phyloP scores from a whole-genome alignment of 2,113 vertebrate genomes.

The Corydoras maculifer region DNA sequence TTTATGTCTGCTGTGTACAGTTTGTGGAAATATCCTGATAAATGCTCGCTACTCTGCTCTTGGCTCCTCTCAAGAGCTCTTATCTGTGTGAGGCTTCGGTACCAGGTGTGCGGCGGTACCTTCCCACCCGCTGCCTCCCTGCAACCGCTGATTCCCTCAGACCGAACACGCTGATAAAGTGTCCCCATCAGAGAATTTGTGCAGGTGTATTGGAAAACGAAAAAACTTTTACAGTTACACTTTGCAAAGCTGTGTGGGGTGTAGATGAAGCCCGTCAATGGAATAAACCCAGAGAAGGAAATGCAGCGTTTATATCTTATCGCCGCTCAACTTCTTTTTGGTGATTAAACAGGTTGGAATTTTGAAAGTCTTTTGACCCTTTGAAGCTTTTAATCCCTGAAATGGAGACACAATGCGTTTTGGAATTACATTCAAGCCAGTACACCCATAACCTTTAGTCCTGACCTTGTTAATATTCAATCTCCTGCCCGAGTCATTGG shows the following conservation, averaged over 20 bases:
- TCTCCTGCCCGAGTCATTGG: neutral
- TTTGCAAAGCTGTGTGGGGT: neutral
- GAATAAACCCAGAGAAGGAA: conserved; percentile 2
- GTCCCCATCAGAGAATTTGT: conserved; percentile 27
- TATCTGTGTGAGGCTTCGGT: conserved; percentile 41
- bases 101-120: conserved; percentile 47
- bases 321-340: neutral
- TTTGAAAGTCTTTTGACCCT: conserved; percentile 6
- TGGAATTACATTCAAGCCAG: neutral
- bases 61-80: conserved; percentile 36
- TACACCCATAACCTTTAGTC: neutral
- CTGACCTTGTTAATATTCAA: neutral
- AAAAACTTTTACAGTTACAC: conserved; percentile 27
- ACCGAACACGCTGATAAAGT: conserved; percentile 40
- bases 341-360: conserved; percentile 14
- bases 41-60: conserved; percentile 14
- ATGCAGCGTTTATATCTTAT: neutral
- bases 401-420: neutral
- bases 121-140: conserved; percentile 24
- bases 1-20: neutral
- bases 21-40: conserved; percentile 23
- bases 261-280: neutral
- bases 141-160: conserved; percentile 39
- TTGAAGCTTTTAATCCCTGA: conserved; percentile 14
- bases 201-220: conserved; percentile 40